phyloP scores from a whole-genome alignment of 2,888 invertebrate genomes.

The Hypolimnas misippus region DNA sequence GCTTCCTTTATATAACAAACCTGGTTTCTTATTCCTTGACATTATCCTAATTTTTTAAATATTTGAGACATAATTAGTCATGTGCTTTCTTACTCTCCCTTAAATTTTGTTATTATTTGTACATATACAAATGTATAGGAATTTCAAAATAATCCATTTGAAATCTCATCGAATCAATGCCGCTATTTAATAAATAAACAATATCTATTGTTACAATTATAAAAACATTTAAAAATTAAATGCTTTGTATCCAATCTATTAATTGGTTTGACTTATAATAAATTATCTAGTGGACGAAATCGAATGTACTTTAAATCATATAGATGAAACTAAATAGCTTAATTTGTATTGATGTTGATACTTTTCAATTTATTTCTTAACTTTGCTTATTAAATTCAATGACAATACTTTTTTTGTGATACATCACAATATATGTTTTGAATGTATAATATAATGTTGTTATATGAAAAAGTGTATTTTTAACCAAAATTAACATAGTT shows the following conservation, averaged over 20 bases:
- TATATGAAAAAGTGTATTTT: too few relatives aligned
- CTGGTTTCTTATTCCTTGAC: slow-evolving; percentile 2
- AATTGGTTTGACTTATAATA: slow-evolving; percentile 19
- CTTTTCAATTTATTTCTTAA: slow-evolving; percentile 2
- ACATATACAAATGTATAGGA: slow-evolving; percentile 4
- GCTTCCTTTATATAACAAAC: background rate
- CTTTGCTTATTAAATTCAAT: too few relatives aligned
- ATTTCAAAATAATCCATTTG: background rate
- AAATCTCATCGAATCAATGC: slow-evolving; percentile 8
- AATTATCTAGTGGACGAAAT: slow-evolving; percentile 34
- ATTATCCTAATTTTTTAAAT: slow-evolving; percentile 7
- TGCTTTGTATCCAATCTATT: slow-evolving; percentile 14
- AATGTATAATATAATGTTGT: too few relatives aligned
- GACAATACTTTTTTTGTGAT: too few relatives aligned
- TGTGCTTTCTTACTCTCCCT: slow-evolving; percentile 1
- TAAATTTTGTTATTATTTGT: slow-evolving; percentile 3
- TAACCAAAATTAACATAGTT: too few relatives aligned
- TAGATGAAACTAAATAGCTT: slow-evolving; percentile 5
- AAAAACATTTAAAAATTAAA: slow-evolving; percentile 5
- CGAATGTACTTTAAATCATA: slow-evolving; percentile 42
- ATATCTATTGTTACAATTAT: slow-evolving; percentile 9
- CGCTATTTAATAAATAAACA: slow-evolving; percentile 6
- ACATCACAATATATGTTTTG: too few relatives aligned
- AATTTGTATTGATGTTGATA: background rate
- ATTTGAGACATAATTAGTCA: slow-evolving; percentile 9